These are phyloP conservation scores for Diachrysia chrysitis DNA, from an alignment of 2,888 invertebrate genomes.

Conservation along the genomic window DNA sequence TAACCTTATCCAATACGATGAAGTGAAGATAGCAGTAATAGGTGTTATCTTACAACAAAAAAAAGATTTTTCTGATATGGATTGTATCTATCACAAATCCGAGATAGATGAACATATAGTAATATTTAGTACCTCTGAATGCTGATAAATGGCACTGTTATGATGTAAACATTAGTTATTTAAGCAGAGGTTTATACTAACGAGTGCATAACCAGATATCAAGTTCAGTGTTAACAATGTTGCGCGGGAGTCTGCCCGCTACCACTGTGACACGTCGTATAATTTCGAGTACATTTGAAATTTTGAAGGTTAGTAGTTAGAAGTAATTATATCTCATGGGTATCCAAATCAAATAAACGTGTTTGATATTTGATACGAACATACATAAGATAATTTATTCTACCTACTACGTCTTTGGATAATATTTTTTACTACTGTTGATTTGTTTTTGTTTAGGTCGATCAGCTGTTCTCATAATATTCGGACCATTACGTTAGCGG, in stretches of 20 bases:
- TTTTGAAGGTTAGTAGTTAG: constrained; percentile 9
- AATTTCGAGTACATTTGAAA: background rate
- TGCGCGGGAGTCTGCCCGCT: constrained; percentile 1
- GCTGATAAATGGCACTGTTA: background rate
- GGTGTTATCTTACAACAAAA: too few relatives aligned
- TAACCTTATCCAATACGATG: too few relatives aligned
- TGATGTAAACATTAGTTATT: background rate
- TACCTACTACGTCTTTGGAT: background rate
- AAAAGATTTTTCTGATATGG: too few relatives aligned
- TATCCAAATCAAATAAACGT: background rate
- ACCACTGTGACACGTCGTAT: background rate
- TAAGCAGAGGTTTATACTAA: too few relatives aligned
- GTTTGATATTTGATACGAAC: background rate
- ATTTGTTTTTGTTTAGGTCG: background rate
- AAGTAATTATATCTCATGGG: background rate
- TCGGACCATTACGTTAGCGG: background rate
- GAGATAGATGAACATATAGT: too few relatives aligned
- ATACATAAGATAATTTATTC: background rate
- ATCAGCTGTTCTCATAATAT: background rate
- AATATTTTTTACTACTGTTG: background rate
- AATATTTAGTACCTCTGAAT: too few relatives aligned
- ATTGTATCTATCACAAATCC: too few relatives aligned
- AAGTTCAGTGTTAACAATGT: background rate
- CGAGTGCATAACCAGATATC: background rate
- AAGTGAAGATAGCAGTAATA: too few relatives aligned